Conservation (phyloP, 2,888 invertebrate genomes). For the Torymus texanus region DNA sequence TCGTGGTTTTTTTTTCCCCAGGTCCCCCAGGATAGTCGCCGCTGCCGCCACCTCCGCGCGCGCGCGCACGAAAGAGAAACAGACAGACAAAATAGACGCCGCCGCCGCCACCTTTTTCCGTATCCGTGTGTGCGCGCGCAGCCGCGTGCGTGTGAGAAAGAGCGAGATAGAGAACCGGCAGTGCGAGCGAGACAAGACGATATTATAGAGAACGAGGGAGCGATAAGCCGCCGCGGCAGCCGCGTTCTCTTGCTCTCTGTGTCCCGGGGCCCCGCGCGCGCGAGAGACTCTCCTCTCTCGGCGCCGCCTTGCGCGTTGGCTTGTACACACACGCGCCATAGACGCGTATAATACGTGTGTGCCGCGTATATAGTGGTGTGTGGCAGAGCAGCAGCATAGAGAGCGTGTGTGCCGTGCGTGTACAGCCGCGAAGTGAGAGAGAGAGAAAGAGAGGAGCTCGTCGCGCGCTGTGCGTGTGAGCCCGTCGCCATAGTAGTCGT, state of each 20-base stretch:
- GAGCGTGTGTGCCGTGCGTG: too few relatives aligned
- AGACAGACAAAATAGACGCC: not conserved
- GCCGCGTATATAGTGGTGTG: not conserved
- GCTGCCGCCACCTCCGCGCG: constrained; percentile 36
- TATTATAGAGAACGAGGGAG: too few relatives aligned
- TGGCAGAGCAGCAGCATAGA: too few relatives aligned
- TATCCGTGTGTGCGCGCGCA: not conserved
- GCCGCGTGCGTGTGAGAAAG: not conserved
- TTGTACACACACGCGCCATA: constrained; percentile 13
- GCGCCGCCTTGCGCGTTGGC: constrained; percentile 20
- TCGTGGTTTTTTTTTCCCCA: too few relatives aligned
- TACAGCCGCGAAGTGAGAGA: too few relatives aligned
- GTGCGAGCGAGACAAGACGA: constrained; percentile 4
- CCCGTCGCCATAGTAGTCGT: too few relatives aligned
- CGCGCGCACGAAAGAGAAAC: constrained; percentile 31
- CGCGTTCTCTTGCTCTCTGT: constrained; percentile 14
- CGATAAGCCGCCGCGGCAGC: not conserved
- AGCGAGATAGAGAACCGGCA: constrained; percentile 17
- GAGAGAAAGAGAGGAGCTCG: not conserved
- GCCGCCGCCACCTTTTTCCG: too few relatives aligned
- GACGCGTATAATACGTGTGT: constrained; percentile 44
- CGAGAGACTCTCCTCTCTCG: not conserved
- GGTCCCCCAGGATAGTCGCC: not conserved
- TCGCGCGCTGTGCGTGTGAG: not conserved
- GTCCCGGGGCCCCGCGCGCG: constrained; percentile 17